Evolutionary conservation across 2,797 vertebrate species (phyloP).

Genomic region (Ptychobarbus kaznakovi): DNA sequence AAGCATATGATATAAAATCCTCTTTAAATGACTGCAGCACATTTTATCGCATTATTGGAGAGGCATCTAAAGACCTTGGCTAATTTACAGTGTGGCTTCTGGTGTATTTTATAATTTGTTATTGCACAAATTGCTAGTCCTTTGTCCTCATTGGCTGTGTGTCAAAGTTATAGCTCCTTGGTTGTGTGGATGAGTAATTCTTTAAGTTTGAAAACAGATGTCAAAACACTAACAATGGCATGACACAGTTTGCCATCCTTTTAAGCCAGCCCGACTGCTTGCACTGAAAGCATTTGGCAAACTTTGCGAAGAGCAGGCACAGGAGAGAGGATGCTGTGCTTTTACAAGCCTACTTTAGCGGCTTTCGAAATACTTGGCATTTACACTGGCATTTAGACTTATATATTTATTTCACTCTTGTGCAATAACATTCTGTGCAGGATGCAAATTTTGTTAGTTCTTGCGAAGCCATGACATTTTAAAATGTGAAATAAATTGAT

Average conservation of each 20-base stretch:
- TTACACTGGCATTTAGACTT: slow-evolving; percentile 72
- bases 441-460: slow-evolving; percentile 71
- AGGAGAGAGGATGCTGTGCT: slow-evolving; percentile 62
- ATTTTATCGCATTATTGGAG: slow-evolving; percentile 64
- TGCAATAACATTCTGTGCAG: slow-evolving; percentile 69
- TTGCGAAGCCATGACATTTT: slow-evolving; percentile 72
- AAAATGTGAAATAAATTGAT: slow-evolving; percentile 74
- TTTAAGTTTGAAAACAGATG: slow-evolving; percentile 66
- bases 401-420: slow-evolving; percentile 71
- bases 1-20: slow-evolving; percentile 62
- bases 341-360: slow-evolving; percentile 68
- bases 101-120: slow-evolving; percentile 67
- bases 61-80: slow-evolving; percentile 61
- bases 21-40: slow-evolving; percentile 57
- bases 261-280: slow-evolving; percentile 63
- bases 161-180: slow-evolving; percentile 65
- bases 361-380: slow-evolving; percentile 69
- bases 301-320: slow-evolving; percentile 61
- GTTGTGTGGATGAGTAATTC: slow-evolving; percentile 63
- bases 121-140: slow-evolving; percentile 63
- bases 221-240: slow-evolving; percentile 67
- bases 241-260: slow-evolving; percentile 66
- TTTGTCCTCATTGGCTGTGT: slow-evolving; percentile 62
- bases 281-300: slow-evolving; percentile 65
- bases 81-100: slow-evolving; percentile 58